Conservation (phyloP, 2,888 invertebrate species). For the Chaetogeoica ovagalla region DNA sequence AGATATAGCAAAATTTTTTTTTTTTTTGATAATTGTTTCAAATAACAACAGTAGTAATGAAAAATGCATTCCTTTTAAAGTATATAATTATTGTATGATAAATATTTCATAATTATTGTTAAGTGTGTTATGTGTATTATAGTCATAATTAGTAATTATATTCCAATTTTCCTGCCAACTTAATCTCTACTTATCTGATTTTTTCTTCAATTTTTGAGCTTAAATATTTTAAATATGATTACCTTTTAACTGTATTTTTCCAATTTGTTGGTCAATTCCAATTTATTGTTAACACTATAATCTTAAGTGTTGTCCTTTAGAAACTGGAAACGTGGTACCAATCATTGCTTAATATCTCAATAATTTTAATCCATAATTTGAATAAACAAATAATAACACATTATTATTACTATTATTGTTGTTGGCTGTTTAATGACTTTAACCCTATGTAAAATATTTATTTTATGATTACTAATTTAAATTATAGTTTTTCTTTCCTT, state of each 20-base stretch:
- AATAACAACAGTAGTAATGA: conserved; percentile 38
- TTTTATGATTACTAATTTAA: conserved; percentile 4
- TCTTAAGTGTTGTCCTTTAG: conserved; percentile 21
- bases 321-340: conserved; percentile 43
- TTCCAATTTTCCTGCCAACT: conserved; percentile 52
- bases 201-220: conserved; percentile 48
- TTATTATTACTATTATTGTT: not conserved
- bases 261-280: conserved; percentile 26
- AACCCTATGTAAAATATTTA: conserved; percentile 1
- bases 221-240: conserved; percentile 50
- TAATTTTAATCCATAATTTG: conserved; percentile 29
- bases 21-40: not conserved
- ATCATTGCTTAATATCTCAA: conserved; percentile 44
- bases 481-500: conserved; percentile 5
- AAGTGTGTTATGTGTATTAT: conserved; percentile 53
- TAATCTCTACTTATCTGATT: conserved; percentile 53
- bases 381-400: not conserved
- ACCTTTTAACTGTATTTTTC: conserved; percentile 43
- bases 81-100: conserved; percentile 47
- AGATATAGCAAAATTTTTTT: conserved; percentile 4
- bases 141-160: conserved; percentile 52
- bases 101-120: conserved; percentile 39
- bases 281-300: conserved; percentile 21
- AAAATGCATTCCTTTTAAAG: conserved; percentile 49
- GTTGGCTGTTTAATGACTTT: conserved; percentile 6